Percentiles rank a stretch among this genome's conserved stretches.
Conservation (phyloP, 2,888 invertebrate genomes). For the Noctuana brunneofusca region DNA sequence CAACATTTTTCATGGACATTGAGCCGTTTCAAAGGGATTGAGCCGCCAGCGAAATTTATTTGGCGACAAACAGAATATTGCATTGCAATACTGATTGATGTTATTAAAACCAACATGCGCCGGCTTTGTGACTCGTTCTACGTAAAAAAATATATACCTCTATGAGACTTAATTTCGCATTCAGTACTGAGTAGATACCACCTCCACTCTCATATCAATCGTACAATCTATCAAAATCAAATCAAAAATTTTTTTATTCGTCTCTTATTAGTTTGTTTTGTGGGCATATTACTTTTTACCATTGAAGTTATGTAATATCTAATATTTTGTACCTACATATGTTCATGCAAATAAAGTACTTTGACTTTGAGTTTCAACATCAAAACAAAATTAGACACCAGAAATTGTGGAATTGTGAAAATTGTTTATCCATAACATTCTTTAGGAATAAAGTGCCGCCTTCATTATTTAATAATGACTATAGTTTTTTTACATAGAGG, state of each 20-base stretch:
- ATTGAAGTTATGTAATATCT: too few species aligned
- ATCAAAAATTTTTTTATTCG: not conserved
- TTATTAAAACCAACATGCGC: slow-evolving; percentile 11
- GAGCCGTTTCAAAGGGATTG: slow-evolving; percentile 10
- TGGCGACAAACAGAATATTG: slow-evolving; percentile 11
- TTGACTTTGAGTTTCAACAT: not conserved
- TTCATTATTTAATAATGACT: slow-evolving; percentile 29
- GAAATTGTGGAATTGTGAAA: slow-evolving; percentile 2
- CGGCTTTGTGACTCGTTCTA: not conserved
- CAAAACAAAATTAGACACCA: not conserved
- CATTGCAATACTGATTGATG: slow-evolving; percentile 9
- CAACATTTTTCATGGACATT: slow-evolving; percentile 3
- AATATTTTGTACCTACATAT: too few species aligned
- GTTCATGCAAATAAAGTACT: too few species aligned
- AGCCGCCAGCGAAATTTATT: slow-evolving; percentile 8
- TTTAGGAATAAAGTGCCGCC: slow-evolving; percentile 21
- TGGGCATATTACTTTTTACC: too few species aligned
- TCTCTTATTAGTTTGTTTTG: too few species aligned
- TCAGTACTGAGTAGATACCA: not conserved
- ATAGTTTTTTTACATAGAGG: slow-evolving; percentile 33
- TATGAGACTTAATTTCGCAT: not conserved
- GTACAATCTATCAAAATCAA: not conserved
- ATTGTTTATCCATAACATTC: slow-evolving; percentile 18
- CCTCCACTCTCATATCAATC: not conserved
- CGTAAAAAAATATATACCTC: not conserved